A percentile compares a stretch with the other conserved stretches of the same genome.
Conservation (phyloP, 2,113 vertebrate species). For the Procavia capensis region DNA sequence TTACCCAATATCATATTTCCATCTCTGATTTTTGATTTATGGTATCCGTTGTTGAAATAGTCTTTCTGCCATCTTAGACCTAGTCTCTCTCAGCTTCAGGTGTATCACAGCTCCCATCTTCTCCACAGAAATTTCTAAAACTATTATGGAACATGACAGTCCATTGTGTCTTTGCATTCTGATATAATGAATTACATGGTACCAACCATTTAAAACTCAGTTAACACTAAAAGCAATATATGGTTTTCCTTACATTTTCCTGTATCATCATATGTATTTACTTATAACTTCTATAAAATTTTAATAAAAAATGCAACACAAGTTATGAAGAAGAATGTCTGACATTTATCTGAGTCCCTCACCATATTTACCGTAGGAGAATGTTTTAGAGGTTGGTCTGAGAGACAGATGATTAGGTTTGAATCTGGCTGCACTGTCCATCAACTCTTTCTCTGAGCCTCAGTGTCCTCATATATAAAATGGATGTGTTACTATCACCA, state of each 20-base stretch:
- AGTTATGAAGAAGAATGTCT: neutral
- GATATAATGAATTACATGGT: neutral
- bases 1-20: neutral
- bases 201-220: neutral
- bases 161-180: neutral
- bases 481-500: neutral
- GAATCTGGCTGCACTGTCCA: neutral
- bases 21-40: neutral
- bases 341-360: neutral
- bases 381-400: neutral
- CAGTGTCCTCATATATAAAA: neutral
- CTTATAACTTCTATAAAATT: neutral
- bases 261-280: neutral
- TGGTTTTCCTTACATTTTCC: neutral
- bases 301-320: neutral
- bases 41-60: rapidly evolving
- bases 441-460: neutral
- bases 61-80: neutral
- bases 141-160: neutral
- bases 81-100: neutral
- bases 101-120: neutral
- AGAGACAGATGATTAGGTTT: neutral
- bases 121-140: neutral
- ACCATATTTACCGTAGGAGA: neutral
- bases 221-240: neutral